Evolutionary conservation across 2,888 invertebrate species (phyloP).

Genomic region (Volucella inflata): DNA sequence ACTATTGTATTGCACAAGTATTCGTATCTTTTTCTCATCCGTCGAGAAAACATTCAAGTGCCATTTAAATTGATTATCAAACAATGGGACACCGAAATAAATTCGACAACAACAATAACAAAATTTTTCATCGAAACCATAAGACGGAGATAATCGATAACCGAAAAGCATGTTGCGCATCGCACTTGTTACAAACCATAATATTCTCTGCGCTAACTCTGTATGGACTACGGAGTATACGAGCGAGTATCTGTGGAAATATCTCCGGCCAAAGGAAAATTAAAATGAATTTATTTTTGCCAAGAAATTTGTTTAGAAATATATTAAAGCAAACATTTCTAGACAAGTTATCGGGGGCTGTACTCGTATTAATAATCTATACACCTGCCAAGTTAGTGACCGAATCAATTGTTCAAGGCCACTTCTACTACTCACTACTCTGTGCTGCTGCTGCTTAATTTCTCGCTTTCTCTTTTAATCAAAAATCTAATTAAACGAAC

Average conservation of each 20-base stretch:
- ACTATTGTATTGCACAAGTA: too few species aligned
- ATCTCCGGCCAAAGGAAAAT: neutral
- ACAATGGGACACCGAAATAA: conserved; percentile 26
- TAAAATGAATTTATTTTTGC: neutral
- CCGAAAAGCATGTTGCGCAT: conserved; percentile 3
- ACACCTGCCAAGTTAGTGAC: conserved; percentile 23
- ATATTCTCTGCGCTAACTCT: too few species aligned
- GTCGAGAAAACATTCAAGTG: neutral
- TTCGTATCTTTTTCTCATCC: conserved; percentile 4
- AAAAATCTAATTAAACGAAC: conserved; percentile 32
- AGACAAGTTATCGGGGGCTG: conserved; percentile 3
- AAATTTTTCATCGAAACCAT: neutral
- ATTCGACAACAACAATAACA: neutral
- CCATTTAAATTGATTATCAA: conserved; percentile 48
- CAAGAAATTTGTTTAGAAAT: neutral
- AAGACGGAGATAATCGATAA: conserved; percentile 28
- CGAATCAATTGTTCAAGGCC: conserved; percentile 32
- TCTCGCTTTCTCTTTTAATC: conserved; percentile 12
- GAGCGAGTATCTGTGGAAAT: neutral
- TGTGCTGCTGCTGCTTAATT: neutral
- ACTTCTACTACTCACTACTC: neutral
- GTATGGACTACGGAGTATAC: too few species aligned
- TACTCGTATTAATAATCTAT: conserved; percentile 3
- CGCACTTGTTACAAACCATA: neutral
- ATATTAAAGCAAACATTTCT: conserved; percentile 4